Conservation (phyloP, 2,888 invertebrate species). For the Serripes groenlandicus region DNA sequence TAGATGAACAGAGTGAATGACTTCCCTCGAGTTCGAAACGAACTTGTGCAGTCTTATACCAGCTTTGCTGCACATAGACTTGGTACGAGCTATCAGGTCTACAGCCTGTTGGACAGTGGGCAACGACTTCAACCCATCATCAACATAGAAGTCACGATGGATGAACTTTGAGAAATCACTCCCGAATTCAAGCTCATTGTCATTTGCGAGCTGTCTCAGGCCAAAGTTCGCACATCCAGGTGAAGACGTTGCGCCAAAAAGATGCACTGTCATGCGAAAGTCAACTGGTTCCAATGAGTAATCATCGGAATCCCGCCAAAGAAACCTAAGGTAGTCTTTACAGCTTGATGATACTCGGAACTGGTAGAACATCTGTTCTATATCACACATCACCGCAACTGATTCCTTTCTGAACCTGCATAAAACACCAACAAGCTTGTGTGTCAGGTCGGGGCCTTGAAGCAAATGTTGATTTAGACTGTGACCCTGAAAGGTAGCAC, state of each 20-base stretch:
- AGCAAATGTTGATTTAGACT: slow-evolving; percentile 49
- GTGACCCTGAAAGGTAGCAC: slow-evolving; percentile 15
- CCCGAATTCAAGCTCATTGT: slow-evolving; percentile 26
- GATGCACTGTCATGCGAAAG: slow-evolving; percentile 10
- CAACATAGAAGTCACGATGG: slow-evolving; percentile 48
- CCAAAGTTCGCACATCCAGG: slow-evolving; percentile 58
- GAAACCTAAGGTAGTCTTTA: not conserved
- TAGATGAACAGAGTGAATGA: slow-evolving; percentile 24
- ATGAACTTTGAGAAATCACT: slow-evolving; percentile 21
- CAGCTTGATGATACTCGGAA: not conserved
- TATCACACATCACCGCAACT: slow-evolving; percentile 63
- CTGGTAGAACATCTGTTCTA: slow-evolving; percentile 70
- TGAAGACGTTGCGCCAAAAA: slow-evolving; percentile 53
- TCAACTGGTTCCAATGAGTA: not conserved
- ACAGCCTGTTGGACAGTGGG: slow-evolving; percentile 18
- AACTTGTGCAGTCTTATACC: slow-evolving; percentile 52
- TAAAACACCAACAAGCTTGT: slow-evolving; percentile 61
- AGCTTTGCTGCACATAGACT: slow-evolving; percentile 22
- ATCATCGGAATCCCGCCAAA: slow-evolving; percentile 3
- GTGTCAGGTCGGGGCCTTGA: slow-evolving; percentile 60
- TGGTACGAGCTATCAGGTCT: slow-evolving; percentile 17
- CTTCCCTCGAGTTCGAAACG: slow-evolving; percentile 41
- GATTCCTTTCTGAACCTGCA: slow-evolving; percentile 58
- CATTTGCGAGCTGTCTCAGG: slow-evolving; percentile 16
- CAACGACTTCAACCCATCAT: slow-evolving; percentile 46